Evolutionary conservation across 37 sponge, comb jelly and placozoan species (phyloP), one percentile per base, ranked within the genome.

Genomic region (Agelas oroides): DNA sequence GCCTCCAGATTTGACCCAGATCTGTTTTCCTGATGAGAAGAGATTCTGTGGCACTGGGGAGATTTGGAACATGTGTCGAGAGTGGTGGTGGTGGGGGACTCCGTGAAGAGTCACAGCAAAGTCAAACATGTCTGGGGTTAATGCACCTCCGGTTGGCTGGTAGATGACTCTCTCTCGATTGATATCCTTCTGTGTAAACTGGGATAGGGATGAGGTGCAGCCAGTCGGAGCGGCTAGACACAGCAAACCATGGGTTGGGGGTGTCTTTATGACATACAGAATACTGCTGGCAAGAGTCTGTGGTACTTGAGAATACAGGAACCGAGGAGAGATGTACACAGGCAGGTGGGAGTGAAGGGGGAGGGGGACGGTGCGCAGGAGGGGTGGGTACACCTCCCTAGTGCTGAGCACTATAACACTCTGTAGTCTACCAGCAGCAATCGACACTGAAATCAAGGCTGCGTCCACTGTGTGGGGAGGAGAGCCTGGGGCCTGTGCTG

Each of bases 141-240:
- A 20, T 12, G 54, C 63, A 0, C 16, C 8, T 15, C 0, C 28
- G 5, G 55, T 41, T 33, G 80, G 87, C 36, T 31, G 20, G 80
- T 87, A 87, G 46, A 80, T 19, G 12, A 87, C 20, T 0, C 52
- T 25, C 0, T 79, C 35, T 18, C 16, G n/a, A 30, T 63, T 62
- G 30, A 87, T 37, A 20, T 87, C 76, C 0, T 28, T 33, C 38
- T 87, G 88, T 75, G 88, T 75, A 70, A 87, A 87, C 14, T 41
- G 32, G 16, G 38, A 18, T 16, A 87, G 30, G 32, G 81, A 73
- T 31, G 56, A 5, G 0, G 58, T 17, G 54, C 88, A 87, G n/a
- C 18, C 5, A 3, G 25, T 2, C 1, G 65, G 24, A 18, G 72
- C 0, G 0, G 73, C n/a, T 2, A 54, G 23, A 36, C 88, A 87